Evolutionary conservation across 2,113 vertebrate species (phyloP).

Genomic region (Sphyrna mokarran): DNA sequence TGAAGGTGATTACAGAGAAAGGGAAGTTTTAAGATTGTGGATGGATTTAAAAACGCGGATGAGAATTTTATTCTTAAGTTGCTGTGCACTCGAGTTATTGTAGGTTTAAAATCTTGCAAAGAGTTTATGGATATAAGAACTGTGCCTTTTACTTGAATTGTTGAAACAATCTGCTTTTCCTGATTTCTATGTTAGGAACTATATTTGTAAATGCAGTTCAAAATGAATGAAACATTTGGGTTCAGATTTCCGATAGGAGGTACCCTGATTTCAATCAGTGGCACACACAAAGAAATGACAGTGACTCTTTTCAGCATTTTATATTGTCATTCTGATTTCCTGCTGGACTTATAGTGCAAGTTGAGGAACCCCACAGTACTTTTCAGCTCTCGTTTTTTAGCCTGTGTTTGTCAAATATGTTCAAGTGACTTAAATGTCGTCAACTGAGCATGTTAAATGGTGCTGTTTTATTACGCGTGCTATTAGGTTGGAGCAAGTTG

Average conservation of each 20-base stretch:
- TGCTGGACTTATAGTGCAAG: neutral
- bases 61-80: neutral
- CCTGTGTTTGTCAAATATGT: neutral
- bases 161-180: neutral
- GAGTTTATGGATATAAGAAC: neutral
- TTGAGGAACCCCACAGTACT: neutral
- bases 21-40: neutral
- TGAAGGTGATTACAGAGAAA: neutral
- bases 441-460: neutral
- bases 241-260: neutral
- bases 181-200: neutral
- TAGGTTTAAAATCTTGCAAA: neutral
- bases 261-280: neutral
- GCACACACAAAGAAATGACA: neutral
- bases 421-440: neutral
- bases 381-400: neutral
- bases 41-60: neutral
- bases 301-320: neutral
- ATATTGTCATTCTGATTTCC: neutral
- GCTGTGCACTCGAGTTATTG: neutral
- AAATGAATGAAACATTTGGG: neutral
- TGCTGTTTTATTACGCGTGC: neutral
- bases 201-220: neutral
- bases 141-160: neutral
- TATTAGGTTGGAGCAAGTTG: neutral